Conservation (phyloP, 2,888 invertebrate species). For the Marronus borbonicus region DNA sequence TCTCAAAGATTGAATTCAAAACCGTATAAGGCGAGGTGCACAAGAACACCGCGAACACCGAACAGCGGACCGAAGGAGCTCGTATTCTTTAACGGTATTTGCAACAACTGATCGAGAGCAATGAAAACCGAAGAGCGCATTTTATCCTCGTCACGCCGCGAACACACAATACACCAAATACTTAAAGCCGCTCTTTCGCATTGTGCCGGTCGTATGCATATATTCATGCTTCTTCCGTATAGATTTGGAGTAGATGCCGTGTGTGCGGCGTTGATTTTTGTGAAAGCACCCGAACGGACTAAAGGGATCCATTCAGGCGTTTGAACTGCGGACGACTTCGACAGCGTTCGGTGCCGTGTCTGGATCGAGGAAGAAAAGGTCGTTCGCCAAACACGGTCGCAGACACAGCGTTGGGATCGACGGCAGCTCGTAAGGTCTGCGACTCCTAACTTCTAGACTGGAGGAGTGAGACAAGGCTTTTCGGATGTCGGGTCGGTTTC, state of each 20-base stretch:
- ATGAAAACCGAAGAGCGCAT: constrained; percentile 1
- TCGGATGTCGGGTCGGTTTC: neutral
- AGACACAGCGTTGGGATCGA: constrained; percentile 27
- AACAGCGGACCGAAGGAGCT: constrained; percentile 20
- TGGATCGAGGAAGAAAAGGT: constrained; percentile 33
- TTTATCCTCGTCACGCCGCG: neutral
- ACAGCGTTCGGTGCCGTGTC: neutral
- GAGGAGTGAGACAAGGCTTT: neutral
- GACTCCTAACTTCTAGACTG: constrained; percentile 12
- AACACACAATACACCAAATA: neutral
- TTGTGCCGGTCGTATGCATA: constrained; percentile 11
- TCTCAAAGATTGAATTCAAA: constrained; percentile 18
- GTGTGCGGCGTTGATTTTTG: constrained; percentile 29
- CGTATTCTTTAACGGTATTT: constrained; percentile 34
- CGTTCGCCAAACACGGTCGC: constrained; percentile 32
- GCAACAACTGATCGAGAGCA: constrained; percentile 10
- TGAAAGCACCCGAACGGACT: constrained; percentile 26
- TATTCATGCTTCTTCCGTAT: neutral
- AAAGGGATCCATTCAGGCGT: constrained; percentile 32
- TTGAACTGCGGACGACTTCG: neutral
- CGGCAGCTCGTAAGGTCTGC: constrained; percentile 26
- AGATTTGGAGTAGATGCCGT: neutral
- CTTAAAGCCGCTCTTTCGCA: neutral
- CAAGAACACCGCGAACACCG: constrained; percentile 13
- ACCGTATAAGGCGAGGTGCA: constrained; percentile 14